phyloP scores from a whole-genome alignment of 2,113 vertebrate genomes.

The Phrynosoma blainvillii region DNA sequence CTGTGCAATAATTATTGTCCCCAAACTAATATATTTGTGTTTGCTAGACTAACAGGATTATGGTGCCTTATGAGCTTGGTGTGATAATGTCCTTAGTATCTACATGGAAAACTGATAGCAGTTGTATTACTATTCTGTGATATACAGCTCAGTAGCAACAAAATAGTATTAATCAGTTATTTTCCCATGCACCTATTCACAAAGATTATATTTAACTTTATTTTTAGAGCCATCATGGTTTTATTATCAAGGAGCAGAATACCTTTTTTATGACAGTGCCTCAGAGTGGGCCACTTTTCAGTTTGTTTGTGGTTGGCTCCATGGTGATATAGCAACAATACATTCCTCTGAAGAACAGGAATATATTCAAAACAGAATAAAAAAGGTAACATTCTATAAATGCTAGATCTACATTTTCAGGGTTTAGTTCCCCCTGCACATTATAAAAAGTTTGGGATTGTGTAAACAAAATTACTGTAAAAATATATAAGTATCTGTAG shows the following conservation, averaged over 20 bases:
- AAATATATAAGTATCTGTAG: no score
- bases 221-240: slow-evolving; percentile 88
- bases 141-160: background rate
- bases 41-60: no score
- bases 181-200: background rate
- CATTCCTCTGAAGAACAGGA: slow-evolving; percentile 85
- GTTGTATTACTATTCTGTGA: slow-evolving; percentile 2
- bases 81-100: no score
- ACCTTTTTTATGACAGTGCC: slow-evolving; percentile 79
- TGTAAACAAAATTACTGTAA: no score
- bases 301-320: slow-evolving; percentile 89
- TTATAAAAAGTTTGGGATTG: background rate
- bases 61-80: no score
- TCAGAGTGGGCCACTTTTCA: slow-evolving; percentile 80
- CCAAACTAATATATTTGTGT: no score
- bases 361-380: slow-evolving; percentile 86
- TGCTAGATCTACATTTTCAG: background rate
- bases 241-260: slow-evolving; percentile 88
- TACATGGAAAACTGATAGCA: background rate
- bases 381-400: slow-evolving; percentile 74
- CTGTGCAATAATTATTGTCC: no score
- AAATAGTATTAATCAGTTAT: fast-evolving
- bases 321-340: slow-evolving; percentile 81
- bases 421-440: background rate
- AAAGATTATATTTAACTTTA: slow-evolving; percentile 26